A percentile compares a stretch with the other conserved stretches of the same genome.
phyloP scores from a whole-genome alignment of 2,113 vertebrate species.

The Glareola pratincola region DNA sequence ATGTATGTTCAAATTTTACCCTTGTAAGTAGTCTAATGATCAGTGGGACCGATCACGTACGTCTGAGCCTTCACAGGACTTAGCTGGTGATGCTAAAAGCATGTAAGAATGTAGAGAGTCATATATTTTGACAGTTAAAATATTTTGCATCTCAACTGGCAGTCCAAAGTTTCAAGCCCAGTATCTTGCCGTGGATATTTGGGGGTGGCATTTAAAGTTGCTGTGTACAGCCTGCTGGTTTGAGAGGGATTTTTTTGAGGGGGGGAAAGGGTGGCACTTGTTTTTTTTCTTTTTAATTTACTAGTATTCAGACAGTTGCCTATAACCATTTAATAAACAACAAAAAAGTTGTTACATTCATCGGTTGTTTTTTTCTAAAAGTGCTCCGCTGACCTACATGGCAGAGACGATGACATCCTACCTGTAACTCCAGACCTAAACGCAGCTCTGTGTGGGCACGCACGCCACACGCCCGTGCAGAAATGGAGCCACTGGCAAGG shows the following conservation, averaged over 20 bases:
- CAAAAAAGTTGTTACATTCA: background rate
- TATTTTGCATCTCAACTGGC: background rate
- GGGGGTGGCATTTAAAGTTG: background rate
- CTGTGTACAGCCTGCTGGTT: background rate
- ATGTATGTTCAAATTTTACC: background rate
- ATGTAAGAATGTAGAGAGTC: background rate
- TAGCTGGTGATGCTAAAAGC: background rate
- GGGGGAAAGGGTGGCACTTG: too few species aligned
- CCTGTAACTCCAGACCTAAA: background rate
- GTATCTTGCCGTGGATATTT: background rate
- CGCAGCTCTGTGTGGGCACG: background rate
- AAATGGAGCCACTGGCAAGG: background rate
- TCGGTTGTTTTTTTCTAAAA: background rate
- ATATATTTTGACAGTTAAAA: background rate
- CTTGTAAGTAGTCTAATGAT: background rate
- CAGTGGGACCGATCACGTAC: background rate
- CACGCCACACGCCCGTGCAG: rapidly evolving
- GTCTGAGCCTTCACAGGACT: background rate
- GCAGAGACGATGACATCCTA: background rate
- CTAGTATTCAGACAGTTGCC: background rate
- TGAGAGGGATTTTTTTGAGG: background rate
- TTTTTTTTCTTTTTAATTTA: background rate
- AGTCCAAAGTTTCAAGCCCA: background rate
- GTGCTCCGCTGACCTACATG: background rate
- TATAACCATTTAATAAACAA: background rate